These are phyloP conservation scores for Stichopus chloronotus DNA, from an alignment of 35 echinoderm and acorn worm genomes.

Conservation along the genomic window DNA sequence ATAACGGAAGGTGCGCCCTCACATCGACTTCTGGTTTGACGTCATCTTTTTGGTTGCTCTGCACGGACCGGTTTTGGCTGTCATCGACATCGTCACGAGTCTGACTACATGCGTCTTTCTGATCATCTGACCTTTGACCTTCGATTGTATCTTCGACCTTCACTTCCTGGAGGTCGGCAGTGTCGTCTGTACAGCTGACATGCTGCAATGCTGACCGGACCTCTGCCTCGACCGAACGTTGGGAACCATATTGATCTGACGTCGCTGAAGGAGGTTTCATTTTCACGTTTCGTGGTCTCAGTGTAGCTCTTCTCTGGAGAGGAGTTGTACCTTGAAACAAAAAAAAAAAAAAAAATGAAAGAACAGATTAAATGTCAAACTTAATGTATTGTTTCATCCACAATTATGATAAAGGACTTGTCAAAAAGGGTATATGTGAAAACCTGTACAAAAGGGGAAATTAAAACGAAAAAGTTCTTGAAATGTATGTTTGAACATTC, in stretches of 20 bases:
- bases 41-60: not conserved
- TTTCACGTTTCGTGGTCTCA: not conserved
- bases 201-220: not conserved
- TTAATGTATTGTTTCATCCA: no score
- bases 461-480: no score
- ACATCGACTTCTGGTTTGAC: not conserved
- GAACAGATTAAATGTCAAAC: no score
- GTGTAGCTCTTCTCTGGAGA: not conserved
- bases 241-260: conserved; percentile 1
- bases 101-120: not conserved
- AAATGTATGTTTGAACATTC: no score
- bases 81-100: not conserved
- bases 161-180: not conserved
- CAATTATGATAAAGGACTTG: no score
- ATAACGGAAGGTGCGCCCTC: not conserved
- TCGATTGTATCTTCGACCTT: not conserved
- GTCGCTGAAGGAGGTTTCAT: conserved; percentile 26
- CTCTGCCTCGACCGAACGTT: not conserved
- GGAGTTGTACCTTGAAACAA: not conserved
- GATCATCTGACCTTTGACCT: not conserved
- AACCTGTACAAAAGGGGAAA: no score
- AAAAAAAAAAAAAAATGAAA: not conserved
- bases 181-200: not conserved
- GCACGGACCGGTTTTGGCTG: not conserved
- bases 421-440: no score